A percentile compares a stretch with the other conserved stretches of the same genome.
Evolutionary conservation across 2,888 invertebrate genomes (phyloP).

Genomic region (Stomorhina lunata): DNA sequence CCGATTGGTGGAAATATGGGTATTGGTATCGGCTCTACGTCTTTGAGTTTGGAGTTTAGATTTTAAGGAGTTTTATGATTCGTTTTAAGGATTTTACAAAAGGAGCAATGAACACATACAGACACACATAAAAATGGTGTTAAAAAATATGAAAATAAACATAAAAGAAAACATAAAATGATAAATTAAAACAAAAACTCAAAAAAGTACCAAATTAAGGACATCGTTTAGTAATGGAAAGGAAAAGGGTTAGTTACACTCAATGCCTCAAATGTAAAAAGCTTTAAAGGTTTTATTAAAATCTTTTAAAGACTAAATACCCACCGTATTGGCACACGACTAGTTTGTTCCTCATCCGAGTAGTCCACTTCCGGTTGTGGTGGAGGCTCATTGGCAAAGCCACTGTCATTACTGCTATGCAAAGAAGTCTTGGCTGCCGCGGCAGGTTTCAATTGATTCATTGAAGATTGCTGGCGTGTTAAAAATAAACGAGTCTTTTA

Average conservation of each 20-base stretch:
- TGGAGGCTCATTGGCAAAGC: constrained; percentile 93
- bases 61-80: neutral
- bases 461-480: constrained; percentile 58
- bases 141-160: constrained; percentile 59
- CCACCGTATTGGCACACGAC: constrained; percentile 82
- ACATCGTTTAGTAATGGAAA: constrained; percentile 5
- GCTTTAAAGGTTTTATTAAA: neutral
- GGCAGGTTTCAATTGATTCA: constrained; percentile 73
- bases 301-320: constrained; percentile 24
- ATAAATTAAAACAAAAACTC: constrained; percentile 52
- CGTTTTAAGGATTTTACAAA: constrained; percentile 34
- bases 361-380: constrained; percentile 94
- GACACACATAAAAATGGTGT: constrained; percentile 59
- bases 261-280: neutral
- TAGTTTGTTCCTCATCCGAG: constrained; percentile 91
- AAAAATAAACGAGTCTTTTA: constrained; percentile 51
- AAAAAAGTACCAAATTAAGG: constrained; percentile 23
- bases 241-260: constrained; percentile 46
- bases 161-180: constrained; percentile 60
- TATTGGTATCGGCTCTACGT: constrained; percentile 74
- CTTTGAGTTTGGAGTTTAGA: constrained; percentile 27
- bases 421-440: constrained; percentile 87
- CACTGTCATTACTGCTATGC: constrained; percentile 95
- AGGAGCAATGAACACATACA: constrained; percentile 36
- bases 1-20: constrained; percentile 72